These are phyloP conservation scores for Hirundo rustica DNA, from an alignment of 2,797 vertebrate species.

Conservation along the genomic window DNA sequence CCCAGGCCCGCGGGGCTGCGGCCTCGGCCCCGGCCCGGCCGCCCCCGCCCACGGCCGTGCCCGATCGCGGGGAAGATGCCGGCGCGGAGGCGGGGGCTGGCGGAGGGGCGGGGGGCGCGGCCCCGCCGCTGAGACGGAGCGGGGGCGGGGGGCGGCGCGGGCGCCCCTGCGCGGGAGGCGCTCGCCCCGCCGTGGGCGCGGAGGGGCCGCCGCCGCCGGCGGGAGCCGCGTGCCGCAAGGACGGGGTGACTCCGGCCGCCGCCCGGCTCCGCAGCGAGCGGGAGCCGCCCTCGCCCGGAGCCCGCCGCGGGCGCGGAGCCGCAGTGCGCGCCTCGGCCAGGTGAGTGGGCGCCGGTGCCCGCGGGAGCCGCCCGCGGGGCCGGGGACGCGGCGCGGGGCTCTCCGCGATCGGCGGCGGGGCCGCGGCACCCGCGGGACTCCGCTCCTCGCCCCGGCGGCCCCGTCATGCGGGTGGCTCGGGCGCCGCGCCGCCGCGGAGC, in stretches of 20 bases:
- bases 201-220: neutral
- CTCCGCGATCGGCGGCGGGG: neutral
- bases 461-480: neutral
- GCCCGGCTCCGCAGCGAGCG: neutral
- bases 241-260: slow-evolving; percentile 27
- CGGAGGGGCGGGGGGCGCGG: neutral
- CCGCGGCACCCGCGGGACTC: neutral
- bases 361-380: neutral
- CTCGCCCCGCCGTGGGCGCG: neutral
- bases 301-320: neutral
- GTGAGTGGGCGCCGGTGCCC: neutral
- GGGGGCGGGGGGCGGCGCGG: neutral
- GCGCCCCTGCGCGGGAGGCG: neutral
- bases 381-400: neutral
- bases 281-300: neutral
- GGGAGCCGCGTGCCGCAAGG: slow-evolving; percentile 39
- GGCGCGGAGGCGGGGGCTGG: neutral
- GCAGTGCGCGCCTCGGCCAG: neutral
- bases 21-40: neutral
- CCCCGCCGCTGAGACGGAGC: neutral
- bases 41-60: neutral
- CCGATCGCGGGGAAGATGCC: neutral
- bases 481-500: neutral
- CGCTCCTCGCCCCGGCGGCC: neutral
- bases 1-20: slow-evolving; percentile 11